Base-by-base conservation (phyloP, 2,113 vertebrate genomes). In the Mormoops blainvillei region DNA sequence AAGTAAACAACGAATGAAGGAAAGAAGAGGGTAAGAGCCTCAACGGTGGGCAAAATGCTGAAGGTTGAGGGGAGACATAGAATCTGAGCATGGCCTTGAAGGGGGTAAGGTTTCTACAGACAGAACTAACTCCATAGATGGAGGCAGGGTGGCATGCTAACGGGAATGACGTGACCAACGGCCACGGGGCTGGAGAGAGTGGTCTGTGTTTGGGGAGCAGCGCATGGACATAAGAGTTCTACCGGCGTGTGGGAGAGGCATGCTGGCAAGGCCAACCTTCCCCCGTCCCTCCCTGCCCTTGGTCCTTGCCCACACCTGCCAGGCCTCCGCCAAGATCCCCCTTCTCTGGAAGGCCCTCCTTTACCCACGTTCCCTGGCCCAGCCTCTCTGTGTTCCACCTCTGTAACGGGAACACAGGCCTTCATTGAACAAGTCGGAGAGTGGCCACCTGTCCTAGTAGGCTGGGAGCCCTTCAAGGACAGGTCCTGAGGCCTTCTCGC, bases 321-420 rank as follows among this genome's bases (percentile, higher is more conserved):
- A 61, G 81, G 45, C 13, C 85, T 36, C 4, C 6, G 6, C 28
- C 82, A 58, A 26, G 22, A 31, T 6, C 52, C 31, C 52, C 18
- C 26, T 90, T 81, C 18, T 45, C 89, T 4, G 7, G 15, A 45
- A 24, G 31, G 19, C 18, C 95, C 52, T 52, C 28, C 48, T 26
- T 31, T 50, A 63, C 11, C 15, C 7, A 18, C 6, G 11, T 6
- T 4, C 28, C 6, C 0, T 41, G 0, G 0, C 9, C 22, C 24
- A 14, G 36, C 33, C 48, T 0, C 48, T 22, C 3, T 31, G 20
- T 14, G 33, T 13, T 11, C 15, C 65, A 7, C 26, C 10, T 1
- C 31, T 28, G 6, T 9, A 14, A 16, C 0, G 0, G 14, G 41
- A 41, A 7, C 54, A 24, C 48, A 20, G 82, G 7, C 50, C 67